Percentiles rank a stretch among this genome's conserved stretches.
These are phyloP conservation scores for Capromys pilorides DNA, from an alignment of 2,797 vertebrate genomes.

Conservation along the genomic window DNA sequence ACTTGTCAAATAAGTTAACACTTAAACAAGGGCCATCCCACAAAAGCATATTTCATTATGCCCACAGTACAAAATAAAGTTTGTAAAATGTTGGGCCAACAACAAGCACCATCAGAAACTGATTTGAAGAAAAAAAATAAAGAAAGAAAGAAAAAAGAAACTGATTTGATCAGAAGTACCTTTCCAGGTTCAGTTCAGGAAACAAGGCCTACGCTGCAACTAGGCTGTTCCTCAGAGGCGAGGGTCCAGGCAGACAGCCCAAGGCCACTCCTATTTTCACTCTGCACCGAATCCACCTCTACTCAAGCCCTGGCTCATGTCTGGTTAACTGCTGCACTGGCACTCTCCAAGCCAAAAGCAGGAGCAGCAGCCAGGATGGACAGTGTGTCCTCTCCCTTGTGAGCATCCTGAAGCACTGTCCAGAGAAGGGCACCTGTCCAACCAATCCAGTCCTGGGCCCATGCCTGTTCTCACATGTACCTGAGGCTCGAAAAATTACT, in stretches of 20 bases:
- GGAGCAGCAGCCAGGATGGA: not conserved
- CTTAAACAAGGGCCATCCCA: not conserved
- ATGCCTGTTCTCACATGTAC: not conserved
- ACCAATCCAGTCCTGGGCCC: not conserved
- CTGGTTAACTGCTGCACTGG: not conserved
- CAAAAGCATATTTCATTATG: conserved; percentile 47
- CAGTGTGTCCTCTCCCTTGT: rapidly evolving
- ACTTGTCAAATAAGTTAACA: not conserved
- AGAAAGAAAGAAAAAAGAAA: not conserved
- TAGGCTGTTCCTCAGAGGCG: not conserved
- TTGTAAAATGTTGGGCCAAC: not conserved
- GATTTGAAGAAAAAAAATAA: not conserved
- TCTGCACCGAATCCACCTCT: not conserved
- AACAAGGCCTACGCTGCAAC: not conserved
- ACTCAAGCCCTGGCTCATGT: not conserved
- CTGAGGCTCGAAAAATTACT: not conserved
- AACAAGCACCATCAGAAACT: not conserved
- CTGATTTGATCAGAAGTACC: not conserved
- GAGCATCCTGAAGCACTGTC: not conserved
- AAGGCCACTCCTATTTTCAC: not conserved
- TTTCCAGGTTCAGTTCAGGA: not conserved
- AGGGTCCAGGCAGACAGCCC: not conserved
- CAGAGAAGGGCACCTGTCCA: not conserved
- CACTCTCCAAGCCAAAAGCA: not conserved
- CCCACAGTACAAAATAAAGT: conserved; percentile 42